These are phyloP conservation scores for Eleutherodactylus coqui DNA, from an alignment of 2,797 vertebrate genomes.

Conservation along the genomic window DNA sequence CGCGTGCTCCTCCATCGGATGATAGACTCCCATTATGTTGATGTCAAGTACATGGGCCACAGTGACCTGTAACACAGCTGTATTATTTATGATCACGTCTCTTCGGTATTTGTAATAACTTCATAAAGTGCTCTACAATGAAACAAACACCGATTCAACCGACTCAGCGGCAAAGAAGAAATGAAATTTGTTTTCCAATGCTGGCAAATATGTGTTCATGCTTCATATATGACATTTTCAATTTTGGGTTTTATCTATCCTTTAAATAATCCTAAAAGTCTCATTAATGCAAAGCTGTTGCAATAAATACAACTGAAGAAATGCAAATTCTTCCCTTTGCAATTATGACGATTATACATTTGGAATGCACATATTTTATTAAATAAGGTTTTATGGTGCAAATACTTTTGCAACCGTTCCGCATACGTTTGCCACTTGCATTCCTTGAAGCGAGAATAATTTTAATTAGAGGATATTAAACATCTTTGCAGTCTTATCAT, in stretches of 20 bases:
- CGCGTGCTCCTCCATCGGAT: too few species aligned
- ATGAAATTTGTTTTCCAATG: conserved; percentile 5
- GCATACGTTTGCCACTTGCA: not conserved
- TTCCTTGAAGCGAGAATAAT: not conserved
- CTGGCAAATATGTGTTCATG: conserved; percentile 34
- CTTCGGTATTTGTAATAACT: not conserved
- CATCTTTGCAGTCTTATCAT: not conserved
- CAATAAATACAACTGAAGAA: conserved; percentile 35
- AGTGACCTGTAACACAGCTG: not conserved
- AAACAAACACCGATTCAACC: not conserved
- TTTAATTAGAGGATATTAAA: not conserved
- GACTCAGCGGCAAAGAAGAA: not conserved
- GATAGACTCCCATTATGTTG: not conserved
- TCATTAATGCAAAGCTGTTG: conserved; percentile 50
- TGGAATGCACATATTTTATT: not conserved
- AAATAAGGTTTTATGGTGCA: conserved; percentile 6
- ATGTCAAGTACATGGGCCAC: not conserved
- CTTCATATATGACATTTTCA: conserved; percentile 45
- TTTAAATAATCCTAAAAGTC: conserved; percentile 52
- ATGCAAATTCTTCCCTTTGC: conserved; percentile 39
- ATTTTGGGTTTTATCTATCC: conserved; percentile 43
- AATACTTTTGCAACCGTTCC: not conserved
- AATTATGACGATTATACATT: conserved; percentile 27
- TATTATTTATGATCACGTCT: not conserved
- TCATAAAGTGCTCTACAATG: not conserved